Evolutionary conservation across 2,888 invertebrate genomes (phyloP).

Genomic region (Erynnis tages): DNA sequence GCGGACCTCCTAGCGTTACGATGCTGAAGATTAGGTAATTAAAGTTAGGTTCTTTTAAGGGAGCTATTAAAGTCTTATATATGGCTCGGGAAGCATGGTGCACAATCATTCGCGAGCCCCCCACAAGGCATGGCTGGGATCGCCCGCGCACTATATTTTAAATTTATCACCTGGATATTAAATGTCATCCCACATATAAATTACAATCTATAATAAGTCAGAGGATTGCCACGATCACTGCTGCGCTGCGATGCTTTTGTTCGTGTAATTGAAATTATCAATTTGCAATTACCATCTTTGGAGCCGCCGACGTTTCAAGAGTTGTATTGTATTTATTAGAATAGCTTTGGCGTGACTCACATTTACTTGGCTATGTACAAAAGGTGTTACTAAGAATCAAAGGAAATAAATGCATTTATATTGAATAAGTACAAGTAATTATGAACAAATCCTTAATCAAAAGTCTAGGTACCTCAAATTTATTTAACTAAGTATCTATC

Average conservation of each 20-base stretch:
- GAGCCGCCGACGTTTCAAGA: constrained; percentile 33
- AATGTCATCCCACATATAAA: constrained; percentile 66
- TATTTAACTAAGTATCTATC: too few species aligned
- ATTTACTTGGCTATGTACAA: constrained; percentile 5
- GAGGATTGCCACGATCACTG: constrained; percentile 49
- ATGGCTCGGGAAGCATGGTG: constrained; percentile 45
- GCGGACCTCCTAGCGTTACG: constrained; percentile 59
- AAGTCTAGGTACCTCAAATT: too few species aligned
- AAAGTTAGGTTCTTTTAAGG: constrained; percentile 71
- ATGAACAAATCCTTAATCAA: too few species aligned
- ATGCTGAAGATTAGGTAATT: constrained; percentile 69
- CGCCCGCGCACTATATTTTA: constrained; percentile 47
- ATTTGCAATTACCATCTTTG: constrained; percentile 44
- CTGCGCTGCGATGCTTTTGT: constrained; percentile 44
- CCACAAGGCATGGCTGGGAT: constrained; percentile 51
- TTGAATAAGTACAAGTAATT: too few species aligned
- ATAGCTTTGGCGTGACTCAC: constrained; percentile 25
- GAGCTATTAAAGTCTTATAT: constrained; percentile 65
- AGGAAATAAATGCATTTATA: too few species aligned
- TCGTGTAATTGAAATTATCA: constrained; percentile 54
- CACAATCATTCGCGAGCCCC: constrained; percentile 60
- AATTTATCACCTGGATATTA: constrained; percentile 65
- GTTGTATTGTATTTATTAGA: constrained; percentile 34
- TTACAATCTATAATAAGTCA: constrained; percentile 53
- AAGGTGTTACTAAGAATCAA: constrained; percentile 9